Evolutionary conservation across 2,888 invertebrate species (phyloP).

Genomic region (Protophormia terraenovae): DNA sequence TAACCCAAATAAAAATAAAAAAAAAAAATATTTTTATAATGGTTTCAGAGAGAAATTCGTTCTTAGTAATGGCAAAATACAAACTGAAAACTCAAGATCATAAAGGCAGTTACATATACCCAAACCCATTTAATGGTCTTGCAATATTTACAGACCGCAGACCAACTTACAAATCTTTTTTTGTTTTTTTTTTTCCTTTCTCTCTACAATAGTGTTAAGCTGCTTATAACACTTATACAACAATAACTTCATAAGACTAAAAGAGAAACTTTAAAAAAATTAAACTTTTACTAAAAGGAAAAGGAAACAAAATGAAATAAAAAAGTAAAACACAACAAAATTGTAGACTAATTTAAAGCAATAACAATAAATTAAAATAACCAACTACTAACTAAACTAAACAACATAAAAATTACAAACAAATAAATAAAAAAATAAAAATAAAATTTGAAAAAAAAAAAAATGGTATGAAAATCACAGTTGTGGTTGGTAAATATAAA

Average conservation of each 20-base stretch:
- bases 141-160: background rate
- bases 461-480: constrained; percentile 37
- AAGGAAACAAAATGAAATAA: background rate
- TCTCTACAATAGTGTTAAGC: constrained; percentile 51
- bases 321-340: constrained; percentile 20
- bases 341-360: constrained; percentile 54
- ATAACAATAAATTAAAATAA: constrained; percentile 62
- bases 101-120: background rate
- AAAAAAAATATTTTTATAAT: background rate
- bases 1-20: no score
- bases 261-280: background rate
- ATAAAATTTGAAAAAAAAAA: background rate
- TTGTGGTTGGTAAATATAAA: background rate
- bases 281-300: background rate
- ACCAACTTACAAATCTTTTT: background rate
- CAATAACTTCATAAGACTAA: background rate
- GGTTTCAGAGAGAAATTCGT: background rate
- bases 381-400: constrained; percentile 24
- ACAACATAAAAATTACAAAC: no score
- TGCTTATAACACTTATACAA: constrained; percentile 47
- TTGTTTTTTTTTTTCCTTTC: background rate
- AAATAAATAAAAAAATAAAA: background rate
- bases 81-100: background rate
- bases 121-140: background rate
- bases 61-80: background rate